Base-by-base conservation (phyloP, 2,113 vertebrate species). In the Lepus americanus region DNA sequence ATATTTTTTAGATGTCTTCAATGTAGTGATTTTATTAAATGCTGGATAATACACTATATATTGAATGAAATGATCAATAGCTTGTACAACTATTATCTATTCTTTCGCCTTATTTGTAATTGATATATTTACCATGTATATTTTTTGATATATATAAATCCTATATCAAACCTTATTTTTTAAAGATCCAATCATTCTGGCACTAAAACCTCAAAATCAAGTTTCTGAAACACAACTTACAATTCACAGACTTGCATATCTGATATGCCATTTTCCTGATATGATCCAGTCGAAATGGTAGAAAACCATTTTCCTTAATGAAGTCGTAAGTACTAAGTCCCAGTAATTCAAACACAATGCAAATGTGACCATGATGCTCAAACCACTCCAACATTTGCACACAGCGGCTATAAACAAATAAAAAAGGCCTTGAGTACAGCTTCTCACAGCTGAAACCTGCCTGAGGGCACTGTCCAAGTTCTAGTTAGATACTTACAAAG, bases 311-410 rank as follows among this genome's bases (percentile, higher is more conserved):
- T 94, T 99, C 99, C 94, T 99, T 99, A 83, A 99, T 98, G 63
- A 99, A 99, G 95, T 99, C 99, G 0, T 99, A 99, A n/a, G 99
- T 99, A 98, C 99, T 99, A 92, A 99, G 99, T 67, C 99, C 99
- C 67, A 99, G 97, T 31, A 99, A 97, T 97, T 99, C 99, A 98
- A 99, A 99, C 44, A 98, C 98, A 44, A 99, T 99, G 97, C 99
- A 99, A 87, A 99, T 39, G 0, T 99, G 99, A 22, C 99, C 98
- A 0, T 99, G 98, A 97, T 99, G 98, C 92, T 99, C 99, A 98
- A 99, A 99, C 99, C 98, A 99, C 91, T 99, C 99, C 70, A 99
- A 96, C 98, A 99, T 99, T 84, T 98, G 98, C 39, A 99, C 99
- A 98, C 99, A 99, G 36, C 98, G 98, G 95, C 99, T 99, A 87